These are phyloP conservation scores for Hyles euphorbiae DNA, from an alignment of 1,140 invertebrate species.

Conservation along the genomic window DNA sequence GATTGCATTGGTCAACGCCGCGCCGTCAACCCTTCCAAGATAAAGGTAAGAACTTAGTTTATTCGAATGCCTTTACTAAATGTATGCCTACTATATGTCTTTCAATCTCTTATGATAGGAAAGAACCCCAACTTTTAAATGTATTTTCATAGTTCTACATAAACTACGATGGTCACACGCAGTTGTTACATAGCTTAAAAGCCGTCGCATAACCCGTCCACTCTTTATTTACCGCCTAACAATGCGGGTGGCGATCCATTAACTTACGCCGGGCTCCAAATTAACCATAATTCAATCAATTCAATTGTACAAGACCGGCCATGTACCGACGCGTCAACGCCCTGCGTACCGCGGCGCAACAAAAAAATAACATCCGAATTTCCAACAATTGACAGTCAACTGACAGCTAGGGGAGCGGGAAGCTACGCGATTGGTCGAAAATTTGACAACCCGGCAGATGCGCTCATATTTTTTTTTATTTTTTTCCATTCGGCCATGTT, in stretches of 20 bases:
- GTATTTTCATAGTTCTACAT: too few species aligned
- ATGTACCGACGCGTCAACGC: conserved; percentile 57
- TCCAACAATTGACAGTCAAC: conserved; percentile 49
- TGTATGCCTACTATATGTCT: too few species aligned
- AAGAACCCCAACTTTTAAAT: too few species aligned
- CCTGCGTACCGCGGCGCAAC: conserved; percentile 41
- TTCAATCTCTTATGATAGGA: too few species aligned
- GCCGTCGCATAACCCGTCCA: neutral
- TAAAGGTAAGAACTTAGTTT: too few species aligned
- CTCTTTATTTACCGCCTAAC: conserved; percentile 42
- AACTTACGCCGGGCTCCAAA: conserved; percentile 36
- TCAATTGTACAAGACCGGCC: conserved; percentile 61
- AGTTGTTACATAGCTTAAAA: neutral
- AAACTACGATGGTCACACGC: too few species aligned
- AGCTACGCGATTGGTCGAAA: conserved; percentile 53
- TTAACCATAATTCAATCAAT: conserved; percentile 67
- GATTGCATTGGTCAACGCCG: too few species aligned
- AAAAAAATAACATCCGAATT: conserved; percentile 56
- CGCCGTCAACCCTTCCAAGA: too few species aligned
- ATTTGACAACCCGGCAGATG: conserved; percentile 71
- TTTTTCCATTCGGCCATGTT: conserved; percentile 55
- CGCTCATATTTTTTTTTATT: conserved; percentile 36
- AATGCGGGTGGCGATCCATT: conserved; percentile 66
- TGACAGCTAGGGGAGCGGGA: conserved; percentile 69
- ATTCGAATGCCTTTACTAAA: too few species aligned